A percentile compares a stretch with the other conserved stretches of the same genome.
phyloP scores from a whole-genome alignment of 2,113 vertebrate species.

The Pseudonaja textilis region DNA sequence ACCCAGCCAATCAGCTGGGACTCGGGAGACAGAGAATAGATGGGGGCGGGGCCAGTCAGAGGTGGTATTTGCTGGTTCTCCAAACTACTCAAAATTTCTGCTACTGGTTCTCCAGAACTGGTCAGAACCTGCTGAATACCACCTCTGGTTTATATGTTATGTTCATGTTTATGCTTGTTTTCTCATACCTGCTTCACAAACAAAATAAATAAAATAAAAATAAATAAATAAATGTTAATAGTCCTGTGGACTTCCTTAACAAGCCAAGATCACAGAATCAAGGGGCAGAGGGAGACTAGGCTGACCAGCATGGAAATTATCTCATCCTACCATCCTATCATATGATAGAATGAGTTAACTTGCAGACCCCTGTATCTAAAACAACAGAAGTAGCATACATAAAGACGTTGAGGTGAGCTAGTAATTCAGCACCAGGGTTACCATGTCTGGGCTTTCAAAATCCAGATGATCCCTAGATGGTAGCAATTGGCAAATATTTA shows the following conservation, averaged over 20 bases:
- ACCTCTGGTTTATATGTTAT: too few species aligned
- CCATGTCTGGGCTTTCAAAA: not conserved
- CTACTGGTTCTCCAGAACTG: too few species aligned
- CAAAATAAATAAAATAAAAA: too few species aligned
- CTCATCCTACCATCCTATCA: too few species aligned
- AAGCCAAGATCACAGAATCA: not conserved
- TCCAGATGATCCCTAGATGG: not conserved
- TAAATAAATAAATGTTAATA: not conserved
- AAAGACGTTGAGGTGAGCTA: not conserved
- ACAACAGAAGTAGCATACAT: not conserved
- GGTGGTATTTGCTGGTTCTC: too few species aligned
- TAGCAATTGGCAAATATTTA: not conserved
- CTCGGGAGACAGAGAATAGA: too few species aligned
- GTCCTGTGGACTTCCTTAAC: not conserved
- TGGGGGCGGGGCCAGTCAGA: too few species aligned
- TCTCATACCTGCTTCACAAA: too few species aligned
- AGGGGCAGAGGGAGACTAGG: not conserved
- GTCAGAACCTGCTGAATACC: too few species aligned
- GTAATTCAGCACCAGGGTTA: not conserved
- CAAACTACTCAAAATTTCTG: too few species aligned
- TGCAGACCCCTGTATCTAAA: not conserved
- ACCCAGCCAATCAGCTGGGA: too few species aligned
- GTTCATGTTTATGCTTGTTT: too few species aligned
- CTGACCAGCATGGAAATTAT: not conserved
- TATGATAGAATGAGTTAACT: not conserved